Conservation (phyloP, 2,113 vertebrate genomes). For the Anhinga anhinga region DNA sequence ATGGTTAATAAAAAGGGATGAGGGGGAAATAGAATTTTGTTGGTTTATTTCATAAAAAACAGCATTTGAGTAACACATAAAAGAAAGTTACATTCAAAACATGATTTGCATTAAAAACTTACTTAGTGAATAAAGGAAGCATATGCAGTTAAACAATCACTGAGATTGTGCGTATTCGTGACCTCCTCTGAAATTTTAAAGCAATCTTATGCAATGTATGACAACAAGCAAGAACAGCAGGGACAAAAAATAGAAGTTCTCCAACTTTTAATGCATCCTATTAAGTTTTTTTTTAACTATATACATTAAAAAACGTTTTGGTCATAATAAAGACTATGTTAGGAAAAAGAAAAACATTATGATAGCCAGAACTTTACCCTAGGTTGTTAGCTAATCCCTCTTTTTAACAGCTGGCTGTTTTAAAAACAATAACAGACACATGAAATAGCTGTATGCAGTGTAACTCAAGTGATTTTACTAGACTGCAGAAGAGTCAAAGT, state of each 20-base stretch:
- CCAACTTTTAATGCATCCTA: neutral
- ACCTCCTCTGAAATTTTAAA: neutral
- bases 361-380: too few relatives aligned
- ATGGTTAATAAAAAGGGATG: rapidly evolving
- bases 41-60: neutral
- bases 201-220: too few relatives aligned
- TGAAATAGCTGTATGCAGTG: too few relatives aligned
- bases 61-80: neutral
- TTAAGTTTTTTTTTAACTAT: rapidly evolving
- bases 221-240: neutral
- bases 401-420: too few relatives aligned
- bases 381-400: neutral
- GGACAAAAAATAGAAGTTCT: neutral
- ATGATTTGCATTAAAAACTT: rapidly evolving
- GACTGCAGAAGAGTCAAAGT: neutral
- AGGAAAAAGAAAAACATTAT: neutral
- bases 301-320: neutral
- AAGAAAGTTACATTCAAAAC: neutral
- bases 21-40: neutral
- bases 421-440: neutral
- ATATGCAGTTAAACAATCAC: neutral
- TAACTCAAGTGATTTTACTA: neutral
- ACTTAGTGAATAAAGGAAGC: neutral
- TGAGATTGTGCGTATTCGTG: rapidly evolving
- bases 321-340: too few relatives aligned